Evolutionary conservation across 2,888 invertebrate genomes (phyloP), one percentile per base, ranked within the genome.

Genomic region (Phengaris alcon): DNA sequence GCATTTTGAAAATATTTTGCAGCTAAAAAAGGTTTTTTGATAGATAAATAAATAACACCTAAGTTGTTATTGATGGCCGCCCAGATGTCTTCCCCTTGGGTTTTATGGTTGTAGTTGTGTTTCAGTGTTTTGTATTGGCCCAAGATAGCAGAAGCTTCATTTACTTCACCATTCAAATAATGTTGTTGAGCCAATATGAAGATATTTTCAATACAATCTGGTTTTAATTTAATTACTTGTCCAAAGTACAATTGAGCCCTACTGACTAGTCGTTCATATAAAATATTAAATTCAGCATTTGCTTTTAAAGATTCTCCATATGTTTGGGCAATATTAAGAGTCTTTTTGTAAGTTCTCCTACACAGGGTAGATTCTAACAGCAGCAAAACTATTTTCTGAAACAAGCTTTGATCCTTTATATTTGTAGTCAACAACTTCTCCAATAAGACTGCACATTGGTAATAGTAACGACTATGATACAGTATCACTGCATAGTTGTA

Each of bases 401-500:
- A 85, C 48, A 94, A 81, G 82, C 87, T 89, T 15, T 83, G 82
- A 76, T 93, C 93, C 81, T 90, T 92, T 5, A 93, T 82, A 77
- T 82, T 88, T 77, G 90, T 90, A 69, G 81, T 80, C 48, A 93
- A 84, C 76, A 94, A 79, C 75, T 89, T 90, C 76, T 94, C 93
- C 74, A 94, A 78, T 69, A 94, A 81, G 0, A 87, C 87, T 9
- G 87, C 91, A 12, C 97, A 96, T 79, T 95, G 94, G 74, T 95
- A 95, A 84, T 96, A 97, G 84, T 97, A 96, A 77, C 95, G 94
- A 8, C 96, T 95, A 82, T 97, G 97, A 86, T 96, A 97, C 8
- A 96, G 90, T 57, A 97, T 82, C 4, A 97, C 95, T 9, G 97
- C 97, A 84, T 97, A 96, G 86, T 97, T 97, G 88, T 96, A 97